Conservation (phyloP, 2,797 vertebrate species). For the Heliangelus exortis region DNA sequence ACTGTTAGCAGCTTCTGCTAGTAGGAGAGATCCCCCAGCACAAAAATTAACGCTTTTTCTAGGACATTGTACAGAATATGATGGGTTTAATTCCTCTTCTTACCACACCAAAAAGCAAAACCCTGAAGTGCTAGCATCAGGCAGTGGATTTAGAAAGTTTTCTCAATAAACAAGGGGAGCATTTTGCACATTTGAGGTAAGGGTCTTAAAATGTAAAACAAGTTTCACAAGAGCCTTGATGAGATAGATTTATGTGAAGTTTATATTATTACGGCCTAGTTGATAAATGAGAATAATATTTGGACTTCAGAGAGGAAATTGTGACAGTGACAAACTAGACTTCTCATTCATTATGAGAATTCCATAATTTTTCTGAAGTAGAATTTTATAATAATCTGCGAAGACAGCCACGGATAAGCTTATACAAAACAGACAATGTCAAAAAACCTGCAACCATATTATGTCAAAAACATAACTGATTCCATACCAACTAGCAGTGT, state of each 20-base stretch:
- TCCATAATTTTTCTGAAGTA: not conserved
- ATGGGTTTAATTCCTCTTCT: not conserved
- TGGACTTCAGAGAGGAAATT: not conserved
- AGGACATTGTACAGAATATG: not conserved
- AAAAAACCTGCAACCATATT: not conserved
- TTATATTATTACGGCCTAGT: slow-evolving; percentile 3
- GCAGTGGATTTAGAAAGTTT: not conserved
- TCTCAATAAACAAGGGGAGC: not conserved
- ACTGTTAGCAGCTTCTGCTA: not conserved
- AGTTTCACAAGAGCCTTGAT: not conserved
- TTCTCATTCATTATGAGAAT: not conserved
- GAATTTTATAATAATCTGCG: not conserved
- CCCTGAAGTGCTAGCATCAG: not conserved
- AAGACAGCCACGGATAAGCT: not conserved
- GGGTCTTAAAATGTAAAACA: not conserved
- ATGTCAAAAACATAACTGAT: not conserved
- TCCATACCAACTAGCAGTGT: not conserved
- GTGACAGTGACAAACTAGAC: not conserved
- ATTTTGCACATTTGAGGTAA: not conserved
- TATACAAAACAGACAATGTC: not conserved
- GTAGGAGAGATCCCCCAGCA: not conserved
- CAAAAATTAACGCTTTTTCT: not conserved
- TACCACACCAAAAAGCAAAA: not conserved
- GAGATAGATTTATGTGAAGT: not conserved
- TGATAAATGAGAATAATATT: not conserved